These are phyloP conservation scores for Poeciliopsis turneri DNA, from an alignment of 2,797 vertebrate species.

Conservation along the genomic window DNA sequence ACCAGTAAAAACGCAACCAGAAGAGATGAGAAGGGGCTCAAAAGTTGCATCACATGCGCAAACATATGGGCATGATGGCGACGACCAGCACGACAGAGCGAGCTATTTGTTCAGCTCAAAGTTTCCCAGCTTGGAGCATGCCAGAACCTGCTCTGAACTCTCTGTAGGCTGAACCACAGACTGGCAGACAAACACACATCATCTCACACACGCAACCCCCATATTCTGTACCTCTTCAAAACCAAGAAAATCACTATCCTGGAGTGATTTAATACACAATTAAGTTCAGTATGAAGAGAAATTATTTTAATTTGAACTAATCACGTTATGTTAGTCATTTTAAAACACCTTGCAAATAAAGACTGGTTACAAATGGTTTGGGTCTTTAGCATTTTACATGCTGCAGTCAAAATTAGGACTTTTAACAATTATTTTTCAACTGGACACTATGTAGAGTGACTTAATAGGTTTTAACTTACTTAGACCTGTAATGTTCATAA, in stretches of 20 bases:
- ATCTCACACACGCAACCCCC: slow-evolving; percentile 53
- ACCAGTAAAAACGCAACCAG: not conserved
- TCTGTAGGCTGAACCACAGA: slow-evolving; percentile 65
- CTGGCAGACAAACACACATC: slow-evolving; percentile 62
- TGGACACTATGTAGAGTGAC: not conserved
- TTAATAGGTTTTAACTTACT: too few relatives aligned
- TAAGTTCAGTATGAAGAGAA: not conserved
- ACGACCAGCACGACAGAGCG: slow-evolving; percentile 76
- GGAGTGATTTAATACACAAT: slow-evolving; percentile 15
- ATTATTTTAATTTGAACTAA: not conserved
- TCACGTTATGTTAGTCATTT: not conserved
- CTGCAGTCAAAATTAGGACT: not conserved
- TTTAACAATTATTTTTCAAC: not conserved
- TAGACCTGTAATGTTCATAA: too few relatives aligned
- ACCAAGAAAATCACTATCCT: slow-evolving; percentile 13
- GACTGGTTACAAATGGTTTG: not conserved
- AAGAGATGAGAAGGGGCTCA: slow-evolving; percentile 41
- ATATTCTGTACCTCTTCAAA: slow-evolving; percentile 40
- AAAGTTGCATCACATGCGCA: slow-evolving; percentile 29
- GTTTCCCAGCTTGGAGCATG: slow-evolving; percentile 83
- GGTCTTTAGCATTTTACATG: slow-evolving; percentile 23
- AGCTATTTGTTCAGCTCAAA: slow-evolving; percentile 81
- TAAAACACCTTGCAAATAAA: slow-evolving; percentile 5
- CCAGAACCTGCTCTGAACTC: slow-evolving; percentile 82
- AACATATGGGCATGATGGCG: slow-evolving; percentile 46